Conservation (phyloP, 2,797 vertebrate genomes). For the Pogoniulus pusillus region DNA sequence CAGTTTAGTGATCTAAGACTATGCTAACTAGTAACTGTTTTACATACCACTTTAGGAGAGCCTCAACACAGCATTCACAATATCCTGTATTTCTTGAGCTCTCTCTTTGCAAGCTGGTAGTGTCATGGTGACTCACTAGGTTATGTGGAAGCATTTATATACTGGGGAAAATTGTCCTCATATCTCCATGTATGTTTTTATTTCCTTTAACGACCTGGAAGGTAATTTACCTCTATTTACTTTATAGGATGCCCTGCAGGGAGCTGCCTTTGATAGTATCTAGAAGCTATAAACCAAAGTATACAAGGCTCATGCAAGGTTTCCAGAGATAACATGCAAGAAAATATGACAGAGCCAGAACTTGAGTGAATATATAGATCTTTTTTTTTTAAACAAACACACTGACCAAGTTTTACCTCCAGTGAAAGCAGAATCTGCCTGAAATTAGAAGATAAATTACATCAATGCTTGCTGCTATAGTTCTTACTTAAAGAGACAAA, state of each 20-base stretch:
- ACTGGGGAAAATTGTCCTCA: not conserved
- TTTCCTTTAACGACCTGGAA: not conserved
- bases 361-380: not conserved
- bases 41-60: not conserved
- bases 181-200: not conserved
- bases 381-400: not conserved
- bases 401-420: not conserved
- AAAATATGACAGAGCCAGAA: not conserved
- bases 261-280: conserved; percentile 23
- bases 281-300: not conserved
- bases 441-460: not conserved
- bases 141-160: not conserved
- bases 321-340: conserved; percentile 9
- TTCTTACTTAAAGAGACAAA: not conserved
- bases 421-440: not conserved
- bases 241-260: not conserved
- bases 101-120: not conserved
- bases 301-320: not conserved
- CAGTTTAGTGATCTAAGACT: not conserved
- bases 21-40: not conserved
- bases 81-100: not conserved
- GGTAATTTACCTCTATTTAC: not conserved
- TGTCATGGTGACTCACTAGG: not conserved
- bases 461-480: not conserved
- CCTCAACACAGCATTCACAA: not conserved